These are phyloP conservation scores for Mus musculus DNA, from an alignment of 2,113 vertebrate genomes.

Conservation along the genomic window DNA sequence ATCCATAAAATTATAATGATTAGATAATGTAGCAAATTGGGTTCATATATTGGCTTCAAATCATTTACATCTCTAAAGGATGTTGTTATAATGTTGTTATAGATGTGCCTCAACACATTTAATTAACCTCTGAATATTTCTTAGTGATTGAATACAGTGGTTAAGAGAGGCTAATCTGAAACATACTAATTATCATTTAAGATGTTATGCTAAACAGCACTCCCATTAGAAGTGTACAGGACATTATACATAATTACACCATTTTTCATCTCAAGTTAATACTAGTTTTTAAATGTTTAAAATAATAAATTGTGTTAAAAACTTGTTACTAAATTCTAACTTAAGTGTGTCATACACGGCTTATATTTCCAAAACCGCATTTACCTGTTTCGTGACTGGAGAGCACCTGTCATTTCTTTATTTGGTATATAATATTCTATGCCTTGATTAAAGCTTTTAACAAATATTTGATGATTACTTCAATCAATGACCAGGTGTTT, in stretches of 20 bases:
- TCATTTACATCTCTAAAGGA: not conserved
- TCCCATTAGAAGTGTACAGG: not conserved
- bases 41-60: not conserved
- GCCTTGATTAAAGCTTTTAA: not conserved
- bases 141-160: not conserved
- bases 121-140: not conserved
- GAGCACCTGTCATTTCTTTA: not conserved
- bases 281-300: not conserved
- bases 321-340: not conserved
- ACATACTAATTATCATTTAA: not conserved
- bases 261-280: not conserved
- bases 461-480: not conserved
- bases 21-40: not conserved
- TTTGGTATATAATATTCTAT: not conserved
- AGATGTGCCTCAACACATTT: not conserved
- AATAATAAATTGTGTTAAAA: not conserved
- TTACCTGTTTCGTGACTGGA: not conserved
- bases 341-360: not conserved
- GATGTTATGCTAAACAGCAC: not conserved
- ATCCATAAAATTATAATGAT: not conserved
- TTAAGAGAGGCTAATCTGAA: not conserved
- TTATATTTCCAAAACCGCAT: not conserved
- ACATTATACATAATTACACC: not conserved
- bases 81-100: not conserved
- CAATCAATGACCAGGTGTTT: not conserved